Evolutionary conservation across 1,140 invertebrate genomes (phyloP).

Genomic region (Temnothorax longispinosus): DNA sequence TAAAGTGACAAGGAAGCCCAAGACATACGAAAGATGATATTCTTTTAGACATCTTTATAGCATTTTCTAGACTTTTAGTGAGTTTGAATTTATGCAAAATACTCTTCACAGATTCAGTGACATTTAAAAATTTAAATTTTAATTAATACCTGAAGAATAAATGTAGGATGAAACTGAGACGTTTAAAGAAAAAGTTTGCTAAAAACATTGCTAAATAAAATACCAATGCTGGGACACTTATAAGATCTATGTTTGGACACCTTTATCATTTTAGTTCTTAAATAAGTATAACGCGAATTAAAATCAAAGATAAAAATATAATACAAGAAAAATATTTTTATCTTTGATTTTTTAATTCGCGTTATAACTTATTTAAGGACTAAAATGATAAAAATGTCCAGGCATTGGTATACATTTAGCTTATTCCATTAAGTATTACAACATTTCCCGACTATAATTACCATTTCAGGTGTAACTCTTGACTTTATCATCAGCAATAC

Average conservation of each 20-base stretch:
- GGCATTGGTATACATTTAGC: too few relatives aligned
- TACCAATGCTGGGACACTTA: too few relatives aligned
- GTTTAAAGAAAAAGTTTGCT: neutral
- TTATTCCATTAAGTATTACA: too few relatives aligned
- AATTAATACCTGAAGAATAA: too few relatives aligned
- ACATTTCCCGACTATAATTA: neutral
- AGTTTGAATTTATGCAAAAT: neutral
- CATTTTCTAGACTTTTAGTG: neutral
- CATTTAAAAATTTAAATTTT: neutral
- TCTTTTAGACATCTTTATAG: neutral
- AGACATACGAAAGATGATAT: neutral
- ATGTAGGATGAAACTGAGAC: neutral
- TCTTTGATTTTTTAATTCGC: too few relatives aligned
- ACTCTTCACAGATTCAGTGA: neutral
- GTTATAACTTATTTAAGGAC: too few relatives aligned
- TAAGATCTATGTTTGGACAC: too few relatives aligned
- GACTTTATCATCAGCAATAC: neutral
- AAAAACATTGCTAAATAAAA: neutral
- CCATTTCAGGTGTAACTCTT: neutral
- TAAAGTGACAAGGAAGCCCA: neutral
- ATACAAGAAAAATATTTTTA: too few relatives aligned
- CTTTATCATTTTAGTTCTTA: too few relatives aligned
- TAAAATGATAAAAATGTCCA: too few relatives aligned
- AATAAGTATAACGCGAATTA: too few relatives aligned
- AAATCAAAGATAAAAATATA: too few relatives aligned